phyloP scores from a whole-genome alignment of 2,888 invertebrate genomes.

The Drosophila macrospina region DNA sequence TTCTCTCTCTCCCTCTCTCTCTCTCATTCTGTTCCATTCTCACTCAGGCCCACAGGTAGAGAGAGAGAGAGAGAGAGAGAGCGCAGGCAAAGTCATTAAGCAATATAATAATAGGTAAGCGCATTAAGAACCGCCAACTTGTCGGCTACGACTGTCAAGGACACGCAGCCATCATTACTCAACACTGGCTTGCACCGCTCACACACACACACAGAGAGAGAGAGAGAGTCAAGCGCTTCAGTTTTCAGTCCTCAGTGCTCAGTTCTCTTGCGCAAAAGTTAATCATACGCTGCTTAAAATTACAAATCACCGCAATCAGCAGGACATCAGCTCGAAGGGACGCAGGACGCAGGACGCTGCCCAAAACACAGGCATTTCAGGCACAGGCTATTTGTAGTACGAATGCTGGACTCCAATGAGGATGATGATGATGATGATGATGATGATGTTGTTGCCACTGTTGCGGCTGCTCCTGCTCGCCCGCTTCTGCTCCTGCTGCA shows the following conservation, averaged over 20 bases:
- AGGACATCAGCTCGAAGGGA: slow-evolving; percentile 45
- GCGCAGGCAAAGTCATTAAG: slow-evolving; percentile 9
- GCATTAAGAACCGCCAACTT: slow-evolving; percentile 46
- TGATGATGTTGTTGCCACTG: neutral
- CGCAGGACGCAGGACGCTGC: slow-evolving; percentile 11
- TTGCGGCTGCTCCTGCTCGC: slow-evolving; percentile 30
- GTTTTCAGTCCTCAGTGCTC: neutral
- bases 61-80: neutral
- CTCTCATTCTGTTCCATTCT: too few species aligned
- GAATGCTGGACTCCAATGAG: slow-evolving; percentile 11
- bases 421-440: slow-evolving; percentile 12
- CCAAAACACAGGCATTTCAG: slow-evolving; percentile 37
- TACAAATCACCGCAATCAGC: slow-evolving; percentile 77
- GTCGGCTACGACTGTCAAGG: slow-evolving; percentile 57
- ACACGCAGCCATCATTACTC: slow-evolving; percentile 56
- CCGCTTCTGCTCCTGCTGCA: slow-evolving; percentile 23
- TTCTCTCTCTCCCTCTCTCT: neutral
- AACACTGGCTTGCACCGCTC: slow-evolving; percentile 11
- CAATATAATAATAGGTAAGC: slow-evolving; percentile 50
- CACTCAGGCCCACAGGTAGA: too few species aligned
- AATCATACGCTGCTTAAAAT: slow-evolving; percentile 78
- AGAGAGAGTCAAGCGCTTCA: slow-evolving; percentile 8
- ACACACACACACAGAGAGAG: neutral
- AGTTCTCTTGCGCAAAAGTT: slow-evolving; percentile 57
- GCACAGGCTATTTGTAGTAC: slow-evolving; percentile 11